Evolutionary conservation across 1,140 invertebrate species (phyloP), one percentile per base, ranked within the genome.

Genomic region (Chironomus tepperi): DNA sequence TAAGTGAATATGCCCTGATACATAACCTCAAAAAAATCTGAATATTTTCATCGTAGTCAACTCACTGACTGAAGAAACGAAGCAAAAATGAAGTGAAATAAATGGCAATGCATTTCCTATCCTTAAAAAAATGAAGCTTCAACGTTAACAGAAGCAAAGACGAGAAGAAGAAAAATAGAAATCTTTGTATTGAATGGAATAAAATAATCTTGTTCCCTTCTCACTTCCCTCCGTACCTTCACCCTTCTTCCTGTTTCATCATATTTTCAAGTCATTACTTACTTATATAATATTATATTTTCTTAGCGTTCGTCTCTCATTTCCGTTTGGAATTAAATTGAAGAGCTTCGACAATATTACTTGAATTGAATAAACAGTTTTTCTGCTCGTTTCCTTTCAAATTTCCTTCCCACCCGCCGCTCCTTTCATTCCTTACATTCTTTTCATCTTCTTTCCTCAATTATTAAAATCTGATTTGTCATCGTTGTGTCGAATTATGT

Each of bases 401-500:
- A 70, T 18, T 70, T 70, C 18, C 65, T 18, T 57, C n/a, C 47
- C 47, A n/a, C 47, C 47, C n/a, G 47, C 47, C 3, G 12, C n/a
- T 57, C 12, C 47, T 12, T 15, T 57, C 47, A 34, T 34, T 57
- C 10, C 47, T 0, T 57, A 12, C 12, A 12, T 57, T 57, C 10
- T 57, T 57, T 15, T 57, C 47, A 57, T 57, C 47, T 57, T 10
- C 16, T 19, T 70, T 21, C 65, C 19, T 70, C 16, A 70, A 70
- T 70, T 70, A 70, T 70, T 70, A 70, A 70, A 70, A 70, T 70
- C 65, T 70, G 65, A 70, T 70, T 70, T 70, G 65, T 70, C 65
- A 70, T 70, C 65, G 18, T 18, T 70, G 16, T n/a, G n/a, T n/a
- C n/a, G 47, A 34, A 34, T 57, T 15, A 57, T 57, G 47, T 57